Evolutionary conservation across 2,888 invertebrate species (phyloP), one percentile per base, ranked within the genome.

Genomic region (Aelia acuminata): DNA sequence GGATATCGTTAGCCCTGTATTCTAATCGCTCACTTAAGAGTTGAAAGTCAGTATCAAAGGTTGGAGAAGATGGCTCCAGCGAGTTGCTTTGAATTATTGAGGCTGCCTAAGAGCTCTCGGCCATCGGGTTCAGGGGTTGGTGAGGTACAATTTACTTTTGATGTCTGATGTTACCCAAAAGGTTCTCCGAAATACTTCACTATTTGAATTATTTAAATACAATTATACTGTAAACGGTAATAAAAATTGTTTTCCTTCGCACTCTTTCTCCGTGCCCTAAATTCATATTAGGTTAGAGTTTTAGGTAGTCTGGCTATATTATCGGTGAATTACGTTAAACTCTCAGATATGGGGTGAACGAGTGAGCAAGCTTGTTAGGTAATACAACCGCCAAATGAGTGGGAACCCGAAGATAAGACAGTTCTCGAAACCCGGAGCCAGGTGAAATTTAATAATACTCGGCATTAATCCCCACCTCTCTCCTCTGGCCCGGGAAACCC

Each of bases 51-150:
- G 63, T 70, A 70, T 70, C 63, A 70, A 70, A 70, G 63, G 57
- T 57, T 57, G 57, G 31, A 57, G 63, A 31, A 70, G 63, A 70
- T 70, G 63, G 63, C 35, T 70, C 35, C 35, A 5, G 31, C 2
- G 35, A 35, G 35, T 7, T 70, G 63, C 63, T 70, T 70, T 70
- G 63, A 70, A 70, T 70, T 70, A 70, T 70, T 70, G 63, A 70
- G 22, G 31, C 35, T 0, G 63, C 35, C 63, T 70, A 70, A 70
- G 63, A 70, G 63, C 63, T 70, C 35, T 20, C 13, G 63, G 31
- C 63, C 10, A 31, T 35, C 31, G 31, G 63, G 31, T 70, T 70
- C 63, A 70, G 20, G 35, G 63, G 35, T 35, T 70, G 31, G 18
- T 70, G 3, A 35, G 31, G 31, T 70, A 8, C 63, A 0, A 70